These are phyloP conservation scores for Melanocharis versteri DNA, from an alignment of 2,113 vertebrate species.

Conservation along the genomic window DNA sequence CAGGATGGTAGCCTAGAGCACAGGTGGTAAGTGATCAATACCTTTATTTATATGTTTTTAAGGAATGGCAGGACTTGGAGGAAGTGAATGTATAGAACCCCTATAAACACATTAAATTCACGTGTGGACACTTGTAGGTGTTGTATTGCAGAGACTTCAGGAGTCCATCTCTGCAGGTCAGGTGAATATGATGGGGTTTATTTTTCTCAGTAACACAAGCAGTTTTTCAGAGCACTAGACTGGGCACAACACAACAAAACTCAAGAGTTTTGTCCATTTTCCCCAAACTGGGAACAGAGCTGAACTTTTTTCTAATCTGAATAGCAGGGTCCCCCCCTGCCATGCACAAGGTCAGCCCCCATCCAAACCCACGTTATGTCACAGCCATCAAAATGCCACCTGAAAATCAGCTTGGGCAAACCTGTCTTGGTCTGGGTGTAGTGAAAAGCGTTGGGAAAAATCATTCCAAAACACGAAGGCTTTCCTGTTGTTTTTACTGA, in stretches of 20 bases:
- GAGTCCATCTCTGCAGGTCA: neutral
- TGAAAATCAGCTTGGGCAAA: neutral
- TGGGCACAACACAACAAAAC: neutral
- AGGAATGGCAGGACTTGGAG: neutral
- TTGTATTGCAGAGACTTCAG: neutral
- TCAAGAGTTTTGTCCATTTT: neutral
- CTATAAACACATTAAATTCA: rapidly evolving
- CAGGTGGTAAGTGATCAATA: neutral
- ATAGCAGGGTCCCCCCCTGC: neutral
- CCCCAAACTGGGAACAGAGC: neutral
- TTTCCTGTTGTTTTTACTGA: neutral
- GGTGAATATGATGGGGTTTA: neutral
- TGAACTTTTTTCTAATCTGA: neutral
- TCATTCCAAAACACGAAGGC: neutral
- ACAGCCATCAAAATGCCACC: neutral
- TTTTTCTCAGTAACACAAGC: neutral
- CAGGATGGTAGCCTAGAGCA: neutral
- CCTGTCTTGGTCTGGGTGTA: neutral
- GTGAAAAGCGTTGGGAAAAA: neutral
- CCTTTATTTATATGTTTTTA: neutral
- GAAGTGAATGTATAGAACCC: neutral
- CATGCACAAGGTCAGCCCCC: neutral
- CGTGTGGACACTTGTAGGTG: neutral
- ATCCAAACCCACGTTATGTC: neutral
- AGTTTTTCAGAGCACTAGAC: neutral